These are phyloP conservation scores for Nephila pilipes DNA, from an alignment of 1,140 invertebrate genomes.

Conservation along the genomic window DNA sequence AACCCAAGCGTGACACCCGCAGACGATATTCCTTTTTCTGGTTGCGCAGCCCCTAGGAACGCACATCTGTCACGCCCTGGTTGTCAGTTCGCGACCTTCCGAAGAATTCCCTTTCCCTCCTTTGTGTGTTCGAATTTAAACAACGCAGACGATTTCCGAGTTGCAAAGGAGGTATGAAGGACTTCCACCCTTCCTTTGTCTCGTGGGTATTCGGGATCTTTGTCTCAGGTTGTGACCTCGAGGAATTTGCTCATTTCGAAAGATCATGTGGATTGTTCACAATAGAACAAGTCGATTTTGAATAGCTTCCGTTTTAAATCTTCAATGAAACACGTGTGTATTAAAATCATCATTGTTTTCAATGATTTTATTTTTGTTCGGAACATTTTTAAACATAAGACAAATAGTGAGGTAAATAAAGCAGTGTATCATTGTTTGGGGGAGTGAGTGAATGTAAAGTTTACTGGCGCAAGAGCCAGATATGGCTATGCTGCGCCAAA, in stretches of 20 bases:
- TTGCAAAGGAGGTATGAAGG: neutral
- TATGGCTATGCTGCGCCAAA: too few species aligned
- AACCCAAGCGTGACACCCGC: neutral
- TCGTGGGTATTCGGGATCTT: too few species aligned
- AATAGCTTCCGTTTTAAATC: neutral
- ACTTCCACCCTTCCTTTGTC: constrained; percentile 12
- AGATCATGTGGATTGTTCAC: neutral
- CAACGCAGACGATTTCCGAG: constrained; percentile 7
- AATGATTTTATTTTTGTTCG: too few species aligned
- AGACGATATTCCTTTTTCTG: neutral
- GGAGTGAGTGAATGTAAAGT: too few species aligned
- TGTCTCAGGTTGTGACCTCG: too few species aligned
- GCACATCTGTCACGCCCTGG: constrained; percentile 5
- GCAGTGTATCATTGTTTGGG: too few species aligned
- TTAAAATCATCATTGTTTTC: too few species aligned
- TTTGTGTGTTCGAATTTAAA: neutral
- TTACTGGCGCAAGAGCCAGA: too few species aligned
- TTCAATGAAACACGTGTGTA: too few species aligned
- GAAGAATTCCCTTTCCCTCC: neutral
- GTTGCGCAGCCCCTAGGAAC: neutral
- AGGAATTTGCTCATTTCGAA: neutral
- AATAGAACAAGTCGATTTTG: neutral
- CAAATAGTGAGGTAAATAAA: too few species aligned
- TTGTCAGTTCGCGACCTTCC: constrained; percentile 22
- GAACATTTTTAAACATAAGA: too few species aligned